These are phyloP conservation scores for Gouania willdenowi DNA, from an alignment of 2,797 vertebrate species.

Conservation along the genomic window DNA sequence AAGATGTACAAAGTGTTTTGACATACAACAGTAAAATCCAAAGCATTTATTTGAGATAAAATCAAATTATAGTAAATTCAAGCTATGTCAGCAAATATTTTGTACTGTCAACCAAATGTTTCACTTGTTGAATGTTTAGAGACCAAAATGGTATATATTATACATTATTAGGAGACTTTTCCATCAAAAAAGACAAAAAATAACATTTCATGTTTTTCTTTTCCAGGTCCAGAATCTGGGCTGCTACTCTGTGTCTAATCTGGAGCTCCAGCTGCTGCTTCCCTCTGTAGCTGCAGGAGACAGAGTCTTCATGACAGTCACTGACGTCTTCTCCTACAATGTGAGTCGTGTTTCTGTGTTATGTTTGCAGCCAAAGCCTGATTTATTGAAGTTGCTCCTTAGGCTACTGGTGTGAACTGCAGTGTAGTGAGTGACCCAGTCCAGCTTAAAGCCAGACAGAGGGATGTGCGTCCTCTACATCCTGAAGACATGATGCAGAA, in stretches of 20 bases:
- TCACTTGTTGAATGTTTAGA: too few relatives aligned
- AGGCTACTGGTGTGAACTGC: conserved; percentile 81
- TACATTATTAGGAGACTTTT: too few relatives aligned
- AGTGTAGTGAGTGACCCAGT: conserved; percentile 68
- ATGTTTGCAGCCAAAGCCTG: conserved; percentile 3
- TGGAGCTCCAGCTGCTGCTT: conserved; percentile 78
- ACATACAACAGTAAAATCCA: too few relatives aligned
- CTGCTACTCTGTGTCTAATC: conserved; percentile 80
- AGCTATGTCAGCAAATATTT: too few relatives aligned
- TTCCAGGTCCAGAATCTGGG: conserved; percentile 87
- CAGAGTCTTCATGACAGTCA: conserved; percentile 80
- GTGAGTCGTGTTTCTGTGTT: conserved; percentile 73
- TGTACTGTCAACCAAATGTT: too few relatives aligned
- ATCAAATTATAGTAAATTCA: too few relatives aligned
- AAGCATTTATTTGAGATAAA: too few relatives aligned
- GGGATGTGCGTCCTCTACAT: conserved; percentile 67
- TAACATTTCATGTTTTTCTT: too few relatives aligned
- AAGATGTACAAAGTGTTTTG: too few relatives aligned
- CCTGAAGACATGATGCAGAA: conserved; percentile 81
- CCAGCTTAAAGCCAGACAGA: conserved; percentile 60
- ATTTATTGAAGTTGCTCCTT: conserved; percentile 6
- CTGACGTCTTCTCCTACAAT: conserved; percentile 76
- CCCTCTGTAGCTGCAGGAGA: conserved; percentile 80
- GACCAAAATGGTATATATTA: too few relatives aligned
- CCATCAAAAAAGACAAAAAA: too few relatives aligned